Base-by-base conservation (phyloP, 2,888 invertebrate species). In the Chouioia cunea region DNA sequence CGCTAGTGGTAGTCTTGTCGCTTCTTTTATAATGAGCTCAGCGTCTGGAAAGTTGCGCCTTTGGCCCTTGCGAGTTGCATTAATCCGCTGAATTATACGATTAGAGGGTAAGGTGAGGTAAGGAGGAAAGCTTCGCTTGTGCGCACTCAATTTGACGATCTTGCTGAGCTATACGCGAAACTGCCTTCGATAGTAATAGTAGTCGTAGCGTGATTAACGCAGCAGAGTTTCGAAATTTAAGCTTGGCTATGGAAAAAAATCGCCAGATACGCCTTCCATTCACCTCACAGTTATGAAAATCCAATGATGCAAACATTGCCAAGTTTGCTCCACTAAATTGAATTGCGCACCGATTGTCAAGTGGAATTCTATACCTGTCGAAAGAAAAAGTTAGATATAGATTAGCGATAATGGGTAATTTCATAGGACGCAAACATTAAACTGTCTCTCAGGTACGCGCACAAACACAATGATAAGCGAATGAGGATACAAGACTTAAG, bases 81-180 rank as follows among this genome's bases (percentile, higher is more conserved):
- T 76, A 76, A 77, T 79, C 74, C 73, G 74, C 73, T 75, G 74
- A 77, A 78, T 77, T 77, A 77, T 76, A 73, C 77, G 76, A 77
- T 76, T 76, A 76, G 76, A 62, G 69, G 62, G 48, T 56, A 58
- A 22, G 4, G 4, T 16, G 6, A 53, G 65, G n/a, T 16, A 67
- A 16, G 53, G 63, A 59, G 69, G 64, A 27, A 58, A 54, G 62
- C 63, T 36, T 36, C 36, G 36, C 36, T 36, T 36, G 36, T 36
- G 64, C 64, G 71, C 74, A 75, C 75, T 74, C 72, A 74, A 76
- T 74, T 76, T 64, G 66, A 76, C 76, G 68, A 56, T 69, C 27
- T 52, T 63, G 54, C 63, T 46, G 54, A 54, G 54, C 47, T 63
- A 15, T 16, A 44, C 56, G 23, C 53, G 10, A 50, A 59, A 27